Evolutionary conservation across 2,113 vertebrate species (phyloP).

Genomic region (Corythaeola cristata): DNA sequence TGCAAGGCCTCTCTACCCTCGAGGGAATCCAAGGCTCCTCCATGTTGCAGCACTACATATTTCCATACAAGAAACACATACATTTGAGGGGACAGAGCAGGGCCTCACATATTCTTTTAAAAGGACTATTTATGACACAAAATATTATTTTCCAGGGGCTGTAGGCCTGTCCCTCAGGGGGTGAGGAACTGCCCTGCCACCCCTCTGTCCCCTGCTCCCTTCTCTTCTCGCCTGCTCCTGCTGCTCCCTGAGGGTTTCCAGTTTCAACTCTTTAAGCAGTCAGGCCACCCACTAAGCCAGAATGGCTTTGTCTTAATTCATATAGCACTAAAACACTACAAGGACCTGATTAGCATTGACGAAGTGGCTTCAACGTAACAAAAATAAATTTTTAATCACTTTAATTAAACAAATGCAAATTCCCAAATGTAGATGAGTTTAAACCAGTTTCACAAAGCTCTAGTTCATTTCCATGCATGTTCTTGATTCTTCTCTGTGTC

Average conservation of each 20-base stretch:
- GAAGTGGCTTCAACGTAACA: constrained; percentile 8
- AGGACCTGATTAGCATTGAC: constrained; percentile 29
- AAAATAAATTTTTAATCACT: constrained; percentile 45
- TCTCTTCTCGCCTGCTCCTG: background rate
- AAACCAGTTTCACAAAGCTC: constrained; percentile 8
- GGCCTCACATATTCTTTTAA: background rate
- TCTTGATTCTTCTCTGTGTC: background rate
- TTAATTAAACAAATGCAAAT: constrained; percentile 57
- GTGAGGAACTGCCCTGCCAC: background rate
- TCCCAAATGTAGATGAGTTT: background rate
- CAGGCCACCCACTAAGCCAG: background rate
- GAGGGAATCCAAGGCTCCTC: background rate
- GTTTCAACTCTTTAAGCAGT: background rate
- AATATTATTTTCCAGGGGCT: background rate
- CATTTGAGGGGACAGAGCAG: background rate
- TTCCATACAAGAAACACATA: background rate
- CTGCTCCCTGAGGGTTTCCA: background rate
- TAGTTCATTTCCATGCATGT: background rate
- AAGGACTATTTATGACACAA: background rate
- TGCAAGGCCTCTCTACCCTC: background rate
- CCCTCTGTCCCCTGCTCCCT: background rate
- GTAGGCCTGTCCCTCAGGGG: background rate
- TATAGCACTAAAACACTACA: background rate
- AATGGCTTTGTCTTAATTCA: constrained; percentile 29
- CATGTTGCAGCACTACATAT: background rate